These are phyloP conservation scores for Drosophila pseudotakahashii DNA, from an alignment of 2,888 invertebrate genomes.

Conservation along the genomic window DNA sequence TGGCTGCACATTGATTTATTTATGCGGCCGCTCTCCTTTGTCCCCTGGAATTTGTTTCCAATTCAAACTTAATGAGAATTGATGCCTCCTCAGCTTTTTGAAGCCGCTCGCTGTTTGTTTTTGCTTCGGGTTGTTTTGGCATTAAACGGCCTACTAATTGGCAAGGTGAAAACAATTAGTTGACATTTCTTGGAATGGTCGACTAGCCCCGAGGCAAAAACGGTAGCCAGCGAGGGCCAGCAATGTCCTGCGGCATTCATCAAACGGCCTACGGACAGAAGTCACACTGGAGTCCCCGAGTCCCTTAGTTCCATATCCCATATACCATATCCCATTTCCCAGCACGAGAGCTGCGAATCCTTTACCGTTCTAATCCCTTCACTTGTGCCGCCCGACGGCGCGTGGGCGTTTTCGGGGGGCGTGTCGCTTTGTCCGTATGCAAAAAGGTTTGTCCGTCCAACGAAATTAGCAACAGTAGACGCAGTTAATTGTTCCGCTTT, in stretches of 20 bases:
- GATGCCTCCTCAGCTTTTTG: conserved; percentile 60
- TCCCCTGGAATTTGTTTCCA: conserved; percentile 68
- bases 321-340: conserved; percentile 6
- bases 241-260: conserved; percentile 49
- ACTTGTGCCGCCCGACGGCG: conserved; percentile 51
- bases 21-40: conserved; percentile 34
- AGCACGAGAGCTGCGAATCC: conserved; percentile 28
- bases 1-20: conserved; percentile 68
- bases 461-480: conserved; percentile 81
- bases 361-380: conserved; percentile 55
- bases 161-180: conserved; percentile 55
- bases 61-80: conserved; percentile 81
- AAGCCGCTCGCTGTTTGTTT: conserved; percentile 67
- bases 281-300: background rate
- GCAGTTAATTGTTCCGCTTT: conserved; percentile 66
- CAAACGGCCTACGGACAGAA: conserved; percentile 31
- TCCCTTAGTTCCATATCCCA: background rate
- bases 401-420: conserved; percentile 61
- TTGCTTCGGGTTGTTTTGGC: conserved; percentile 60
- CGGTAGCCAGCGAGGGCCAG: conserved; percentile 34
- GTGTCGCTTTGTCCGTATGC: conserved; percentile 55
- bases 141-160: conserved; percentile 63
- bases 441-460: conserved; percentile 51
- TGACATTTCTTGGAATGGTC: conserved; percentile 43
- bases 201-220: conserved; percentile 7